Evolutionary conservation across 2,797 vertebrate genomes (phyloP), one percentile per base, ranked within the genome.

Genomic region (Acanthiza pusilla): DNA sequence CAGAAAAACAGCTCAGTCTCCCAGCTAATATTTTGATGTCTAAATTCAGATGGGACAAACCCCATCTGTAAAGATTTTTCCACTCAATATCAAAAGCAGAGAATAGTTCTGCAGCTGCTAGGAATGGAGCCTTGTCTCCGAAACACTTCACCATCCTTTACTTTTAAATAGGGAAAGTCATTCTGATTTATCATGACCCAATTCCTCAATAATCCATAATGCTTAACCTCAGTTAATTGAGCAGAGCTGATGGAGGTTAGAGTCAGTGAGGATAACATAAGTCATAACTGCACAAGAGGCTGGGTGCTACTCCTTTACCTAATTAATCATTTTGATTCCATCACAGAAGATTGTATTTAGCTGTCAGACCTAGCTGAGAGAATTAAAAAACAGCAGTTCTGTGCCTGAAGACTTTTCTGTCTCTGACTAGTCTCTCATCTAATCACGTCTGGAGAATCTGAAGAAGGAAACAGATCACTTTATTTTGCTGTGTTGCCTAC

Each of bases 161-260:
- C n/a, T 62, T 88, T 62, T 55, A 42, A 82, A 86, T 20, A 66
- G 25, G 16, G 42, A 83, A 91, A 84, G 57, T 75, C 55, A 73
- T 62, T 77, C 55, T 94, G 71, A 92, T 94, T 92, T 95, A 88
- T 54, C 71, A 30, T 43, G 22, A 71, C 26, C 60, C 48, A 73
- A 51, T 78, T 91, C 71, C 48, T 79, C 75, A 92, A 86, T 81
- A 92, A 90, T 72, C 91, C 87, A 66, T 79, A 91, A 71, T 62
- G 51, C 63, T 96, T 96, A 94, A 91, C 57, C 70, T 76, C 40
- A 78, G 53, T 81, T 92, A 93, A 79, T 81, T 94, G 72, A 96
- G 92, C 82, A 93, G 66, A 89, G n/a, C 62, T 89, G 65, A 85
- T 77, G 73, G 42, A 91, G 47, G 74, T 93, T 93, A 80, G 70